Percentiles rank a stretch among this genome's conserved stretches.
phyloP scores from a whole-genome alignment of 2,113 vertebrate species.

The Phylloscopus trochiloides region DNA sequence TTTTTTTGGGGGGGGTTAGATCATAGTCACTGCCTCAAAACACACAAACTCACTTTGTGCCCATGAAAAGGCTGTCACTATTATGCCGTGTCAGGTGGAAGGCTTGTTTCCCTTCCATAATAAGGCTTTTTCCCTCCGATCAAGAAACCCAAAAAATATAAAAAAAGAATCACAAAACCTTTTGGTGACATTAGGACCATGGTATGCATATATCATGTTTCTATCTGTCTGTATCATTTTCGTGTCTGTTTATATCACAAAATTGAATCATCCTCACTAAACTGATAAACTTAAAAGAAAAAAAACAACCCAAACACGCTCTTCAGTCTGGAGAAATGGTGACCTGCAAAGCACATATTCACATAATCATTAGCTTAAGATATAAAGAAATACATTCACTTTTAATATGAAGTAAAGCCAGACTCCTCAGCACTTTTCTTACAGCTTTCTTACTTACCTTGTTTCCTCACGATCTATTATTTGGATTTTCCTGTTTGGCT shows the following conservation, averaged over 20 bases:
- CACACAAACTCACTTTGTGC: neutral
- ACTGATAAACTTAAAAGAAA: neutral
- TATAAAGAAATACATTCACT: neutral
- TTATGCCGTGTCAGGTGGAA: neutral
- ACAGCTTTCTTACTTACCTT: neutral
- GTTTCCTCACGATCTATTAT: neutral
- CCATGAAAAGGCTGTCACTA: neutral
- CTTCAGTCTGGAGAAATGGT: neutral
- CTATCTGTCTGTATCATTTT: neutral
- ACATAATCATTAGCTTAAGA: neutral
- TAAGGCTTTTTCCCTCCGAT: accelerated
- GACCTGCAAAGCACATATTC: neutral
- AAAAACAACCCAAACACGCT: accelerated
- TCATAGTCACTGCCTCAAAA: neutral
- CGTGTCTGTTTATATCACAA: neutral
- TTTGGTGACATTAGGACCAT: neutral
- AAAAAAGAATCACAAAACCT: neutral
- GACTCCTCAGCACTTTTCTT: neutral
- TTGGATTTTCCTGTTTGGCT: neutral
- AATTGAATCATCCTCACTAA: neutral
- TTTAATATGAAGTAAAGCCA: neutral
- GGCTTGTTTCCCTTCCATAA: neutral
- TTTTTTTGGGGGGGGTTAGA: neutral
- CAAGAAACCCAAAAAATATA: neutral
- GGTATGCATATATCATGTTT: neutral